Evolutionary conservation across 2,113 vertebrate species (phyloP), one percentile per base, ranked within the genome.

Genomic region (Bagarius yarrelli): DNA sequence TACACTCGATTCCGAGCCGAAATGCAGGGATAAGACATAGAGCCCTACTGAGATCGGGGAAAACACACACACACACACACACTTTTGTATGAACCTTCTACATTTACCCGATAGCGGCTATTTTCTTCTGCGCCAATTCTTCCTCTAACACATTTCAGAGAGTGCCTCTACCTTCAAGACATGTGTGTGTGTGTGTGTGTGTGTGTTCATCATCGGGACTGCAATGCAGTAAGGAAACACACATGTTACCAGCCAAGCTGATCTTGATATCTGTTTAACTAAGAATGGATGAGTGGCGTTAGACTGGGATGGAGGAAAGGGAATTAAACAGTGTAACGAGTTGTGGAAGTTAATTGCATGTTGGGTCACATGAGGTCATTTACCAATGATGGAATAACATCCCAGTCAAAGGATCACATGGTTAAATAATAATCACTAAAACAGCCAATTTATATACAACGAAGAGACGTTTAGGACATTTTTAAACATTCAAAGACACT

Each of bases 41-140:
- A n/a, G n/a, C 36, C 75, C 23, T 6, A 50, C 66, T 23, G 67
- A 44, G 63, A 61, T 75, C 44, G 12, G 16, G 6, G 50, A 25
- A 14, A 34, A 79, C 78, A 16, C 61, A 66, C 76, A 67, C 61
- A 64, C n/a, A 74, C 44, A 60, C 34, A 55, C 52, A 57, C n/a
- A 71, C 32, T 13, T 5, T 23, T 11, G 40, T 44, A 44, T n/a
- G 0, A 40, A 19, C 1, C 36, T n/a, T 44, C 12, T n/a, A 44
- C 40, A 23, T n/a, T 12, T 3, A 40, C 36, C 19, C 63, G 36
- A 18, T 21, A 36, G 66, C n/a, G 1, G 66, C 66, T 40, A 70
- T 69, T 69, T 69, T n/a, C 13, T 44, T 23, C n/a, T 21, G 36
- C 36, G 34, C 21, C 23, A 25, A 47, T 34, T 25, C 21, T n/a